Percentiles rank a stretch among this genome's conserved stretches.
Evolutionary conservation across 2,113 vertebrate species (phyloP).

Genomic region (Sander lucioperca): DNA sequence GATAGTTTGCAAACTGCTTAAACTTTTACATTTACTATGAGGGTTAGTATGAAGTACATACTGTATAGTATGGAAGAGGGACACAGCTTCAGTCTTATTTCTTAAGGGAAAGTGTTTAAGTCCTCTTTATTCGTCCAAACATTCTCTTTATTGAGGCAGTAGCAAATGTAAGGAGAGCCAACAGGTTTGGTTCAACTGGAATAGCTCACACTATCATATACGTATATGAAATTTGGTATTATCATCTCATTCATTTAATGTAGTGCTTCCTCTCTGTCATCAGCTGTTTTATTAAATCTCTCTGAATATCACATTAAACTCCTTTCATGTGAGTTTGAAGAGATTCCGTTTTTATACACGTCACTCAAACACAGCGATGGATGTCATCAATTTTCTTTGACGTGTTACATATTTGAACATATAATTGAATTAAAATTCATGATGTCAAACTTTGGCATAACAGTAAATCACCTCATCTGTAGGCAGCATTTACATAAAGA

Average conservation of each 20-base stretch:
- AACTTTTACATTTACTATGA: neutral
- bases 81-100: neutral
- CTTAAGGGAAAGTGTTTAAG: neutral
- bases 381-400: neutral
- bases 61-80: neutral
- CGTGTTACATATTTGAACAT: neutral
- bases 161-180: neutral
- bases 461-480: slow-evolving; percentile 50
- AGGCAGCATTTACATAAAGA: slow-evolving; percentile 72
- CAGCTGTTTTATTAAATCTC: neutral
- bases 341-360: neutral
- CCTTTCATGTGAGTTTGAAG: neutral
- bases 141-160: neutral
- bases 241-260: neutral
- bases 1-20: neutral
- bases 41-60: neutral
- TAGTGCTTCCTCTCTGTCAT: neutral
- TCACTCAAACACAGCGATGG: neutral
- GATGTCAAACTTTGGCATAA: slow-evolving; percentile 15
- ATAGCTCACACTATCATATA: neutral
- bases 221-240: neutral
- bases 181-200: neutral
- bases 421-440: neutral
- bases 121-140: neutral
- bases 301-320: neutral